phyloP scores from a whole-genome alignment of 2,888 invertebrate species.

The Oligia fasciuncula region DNA sequence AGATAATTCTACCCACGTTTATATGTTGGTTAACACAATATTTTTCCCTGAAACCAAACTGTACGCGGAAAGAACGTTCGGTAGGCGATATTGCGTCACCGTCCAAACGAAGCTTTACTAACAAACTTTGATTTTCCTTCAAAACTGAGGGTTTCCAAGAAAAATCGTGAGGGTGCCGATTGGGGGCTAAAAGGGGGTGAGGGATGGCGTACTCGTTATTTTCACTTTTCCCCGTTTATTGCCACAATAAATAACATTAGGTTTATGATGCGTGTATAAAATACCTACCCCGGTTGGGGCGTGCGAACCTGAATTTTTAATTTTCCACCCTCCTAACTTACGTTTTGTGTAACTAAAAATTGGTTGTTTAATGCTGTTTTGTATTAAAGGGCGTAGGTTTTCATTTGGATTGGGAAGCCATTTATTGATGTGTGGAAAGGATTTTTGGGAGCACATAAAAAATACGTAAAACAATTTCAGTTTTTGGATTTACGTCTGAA shows the following conservation, averaged over 20 bases:
- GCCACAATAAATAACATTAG: conserved; percentile 72
- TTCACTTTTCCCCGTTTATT: conserved; percentile 70
- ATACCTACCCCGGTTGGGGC: conserved; percentile 60
- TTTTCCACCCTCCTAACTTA: conserved; percentile 48
- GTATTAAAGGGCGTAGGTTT: conserved; percentile 29
- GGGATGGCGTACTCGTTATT: conserved; percentile 62
- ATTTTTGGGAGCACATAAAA: conserved; percentile 13
- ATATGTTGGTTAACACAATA: not conserved
- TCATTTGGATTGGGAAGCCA: conserved; percentile 21
- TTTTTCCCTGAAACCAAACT: not conserved
- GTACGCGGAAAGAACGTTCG: not conserved
- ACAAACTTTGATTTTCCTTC: conserved; percentile 59
- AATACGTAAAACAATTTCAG: not conserved
- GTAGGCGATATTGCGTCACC: not conserved
- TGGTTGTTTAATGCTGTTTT: conserved; percentile 35
- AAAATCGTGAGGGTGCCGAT: conserved; percentile 50
- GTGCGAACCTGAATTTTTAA: conserved; percentile 64
- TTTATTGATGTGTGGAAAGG: conserved; percentile 30
- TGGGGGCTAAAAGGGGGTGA: conserved; percentile 29
- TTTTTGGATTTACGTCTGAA: not conserved
- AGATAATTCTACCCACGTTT: not conserved
- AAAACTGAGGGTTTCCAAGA: conserved; percentile 56
- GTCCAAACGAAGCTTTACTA: conserved; percentile 27
- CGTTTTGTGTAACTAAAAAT: conserved; percentile 49
- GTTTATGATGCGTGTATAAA: conserved; percentile 71